Evolutionary conservation across 1,140 invertebrate genomes (phyloP).

Genomic region (Brachionus rubens): DNA sequence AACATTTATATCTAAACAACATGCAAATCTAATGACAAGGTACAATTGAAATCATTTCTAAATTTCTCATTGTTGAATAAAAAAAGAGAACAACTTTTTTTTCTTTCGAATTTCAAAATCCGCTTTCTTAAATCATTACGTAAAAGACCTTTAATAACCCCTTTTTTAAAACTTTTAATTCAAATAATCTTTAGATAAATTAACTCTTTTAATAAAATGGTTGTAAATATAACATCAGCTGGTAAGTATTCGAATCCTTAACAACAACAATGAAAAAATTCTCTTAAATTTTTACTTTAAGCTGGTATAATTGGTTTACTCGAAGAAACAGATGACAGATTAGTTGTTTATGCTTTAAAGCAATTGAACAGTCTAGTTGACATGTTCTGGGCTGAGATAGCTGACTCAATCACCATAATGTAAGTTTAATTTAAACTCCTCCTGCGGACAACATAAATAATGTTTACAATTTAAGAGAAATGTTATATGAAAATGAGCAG

Average conservation of each 20-base stretch:
- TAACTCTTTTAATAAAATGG: slow-evolving; percentile 34
- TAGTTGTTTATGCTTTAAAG: slow-evolving; percentile 72
- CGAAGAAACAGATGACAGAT: slow-evolving; percentile 67
- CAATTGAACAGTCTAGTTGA: slow-evolving; percentile 90
- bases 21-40: slow-evolving; percentile 40
- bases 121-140: no score
- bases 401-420: slow-evolving; percentile 95
- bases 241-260: neutral
- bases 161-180: neutral
- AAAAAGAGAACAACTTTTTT: no score
- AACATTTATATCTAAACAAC: slow-evolving; percentile 24
- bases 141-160: no score
- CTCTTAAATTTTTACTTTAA: slow-evolving; percentile 48
- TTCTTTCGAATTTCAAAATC: neutral
- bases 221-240: slow-evolving; percentile 47
- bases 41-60: slow-evolving; percentile 40
- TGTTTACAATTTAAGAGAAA: slow-evolving; percentile 76
- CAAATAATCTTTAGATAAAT: neutral
- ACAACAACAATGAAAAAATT: neutral
- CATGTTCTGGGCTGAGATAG: slow-evolving; percentile 97
- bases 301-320: slow-evolving; percentile 91
- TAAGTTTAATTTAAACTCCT: slow-evolving; percentile 51
- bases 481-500: slow-evolving; percentile 83
- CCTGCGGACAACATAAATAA: neutral
- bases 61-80: neutral